These are phyloP conservation scores for Prunella himalayana DNA, from an alignment of 2,113 vertebrate genomes.

Conservation along the genomic window DNA sequence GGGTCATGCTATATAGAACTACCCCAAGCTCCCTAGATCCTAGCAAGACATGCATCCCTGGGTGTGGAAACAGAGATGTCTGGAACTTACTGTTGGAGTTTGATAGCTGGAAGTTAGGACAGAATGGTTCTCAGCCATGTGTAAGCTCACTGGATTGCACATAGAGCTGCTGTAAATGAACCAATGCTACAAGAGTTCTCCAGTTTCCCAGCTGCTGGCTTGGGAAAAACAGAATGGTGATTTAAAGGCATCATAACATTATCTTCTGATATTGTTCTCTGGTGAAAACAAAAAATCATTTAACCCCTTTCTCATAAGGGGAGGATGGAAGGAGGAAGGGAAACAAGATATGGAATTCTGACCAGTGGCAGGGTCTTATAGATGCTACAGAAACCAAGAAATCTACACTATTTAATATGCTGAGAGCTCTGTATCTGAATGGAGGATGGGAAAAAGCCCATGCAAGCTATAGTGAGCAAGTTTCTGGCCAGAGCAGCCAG, in stretches of 20 bases:
- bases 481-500: not conserved
- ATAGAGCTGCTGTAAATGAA: not conserved
- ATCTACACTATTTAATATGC: not conserved
- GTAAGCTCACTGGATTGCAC: not conserved
- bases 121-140: not conserved
- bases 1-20: not conserved
- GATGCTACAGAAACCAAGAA: not conserved
- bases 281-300: not conserved
- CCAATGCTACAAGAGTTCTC: not conserved
- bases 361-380: fast-evolving
- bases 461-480: not conserved
- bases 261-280: not conserved
- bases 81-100: not conserved
- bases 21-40: not conserved
- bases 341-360: not conserved
- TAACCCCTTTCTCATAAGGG: not conserved
- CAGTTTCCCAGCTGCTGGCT: not conserved
- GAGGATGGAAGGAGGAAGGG: not conserved
- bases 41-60: not conserved
- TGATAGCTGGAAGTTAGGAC: not conserved
- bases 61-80: not conserved
- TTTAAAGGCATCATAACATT: not conserved
- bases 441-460: not conserved
- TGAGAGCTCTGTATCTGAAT: not conserved
- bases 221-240: not conserved